A percentile compares a stretch with the other conserved stretches of the same genome.
These are phyloP conservation scores for Griposia aprilina DNA, from an alignment of 2,888 invertebrate species.

Conservation along the genomic window DNA sequence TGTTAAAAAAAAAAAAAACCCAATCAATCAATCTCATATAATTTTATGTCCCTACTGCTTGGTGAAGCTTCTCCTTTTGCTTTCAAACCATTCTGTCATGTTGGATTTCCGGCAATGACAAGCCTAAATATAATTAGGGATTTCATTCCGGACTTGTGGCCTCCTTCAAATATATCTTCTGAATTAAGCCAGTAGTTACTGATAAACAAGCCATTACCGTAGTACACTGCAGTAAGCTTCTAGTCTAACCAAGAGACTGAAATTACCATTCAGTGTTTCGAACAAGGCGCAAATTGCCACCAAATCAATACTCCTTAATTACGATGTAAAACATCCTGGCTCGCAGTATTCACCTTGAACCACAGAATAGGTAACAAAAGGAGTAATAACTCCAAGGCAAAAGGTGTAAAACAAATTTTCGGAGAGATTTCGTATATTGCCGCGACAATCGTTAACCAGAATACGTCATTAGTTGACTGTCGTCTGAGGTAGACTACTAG, in stretches of 20 bases:
- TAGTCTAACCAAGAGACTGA: background rate
- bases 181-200: background rate
- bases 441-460: background rate
- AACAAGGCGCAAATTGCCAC: slow-evolving; percentile 24
- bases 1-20: too few relatives aligned
- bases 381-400: background rate
- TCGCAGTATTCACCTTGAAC: slow-evolving; percentile 33
- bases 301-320: slow-evolving; percentile 51
- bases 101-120: background rate
- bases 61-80: background rate
- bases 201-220: background rate
- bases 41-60: background rate
- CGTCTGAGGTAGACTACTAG: background rate
- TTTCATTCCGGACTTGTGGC: background rate
- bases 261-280: background rate
- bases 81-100: background rate
- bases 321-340: slow-evolving; percentile 39
- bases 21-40: too few relatives aligned
- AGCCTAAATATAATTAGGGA: background rate
- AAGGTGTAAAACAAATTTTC: background rate
- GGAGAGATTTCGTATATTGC: background rate
- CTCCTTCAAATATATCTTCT: background rate
- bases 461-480: background rate
- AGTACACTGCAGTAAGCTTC: background rate
- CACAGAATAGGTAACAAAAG: slow-evolving; percentile 20